Conservation (phyloP, 2,797 vertebrate genomes). For the Poeciliopsis gracilis region DNA sequence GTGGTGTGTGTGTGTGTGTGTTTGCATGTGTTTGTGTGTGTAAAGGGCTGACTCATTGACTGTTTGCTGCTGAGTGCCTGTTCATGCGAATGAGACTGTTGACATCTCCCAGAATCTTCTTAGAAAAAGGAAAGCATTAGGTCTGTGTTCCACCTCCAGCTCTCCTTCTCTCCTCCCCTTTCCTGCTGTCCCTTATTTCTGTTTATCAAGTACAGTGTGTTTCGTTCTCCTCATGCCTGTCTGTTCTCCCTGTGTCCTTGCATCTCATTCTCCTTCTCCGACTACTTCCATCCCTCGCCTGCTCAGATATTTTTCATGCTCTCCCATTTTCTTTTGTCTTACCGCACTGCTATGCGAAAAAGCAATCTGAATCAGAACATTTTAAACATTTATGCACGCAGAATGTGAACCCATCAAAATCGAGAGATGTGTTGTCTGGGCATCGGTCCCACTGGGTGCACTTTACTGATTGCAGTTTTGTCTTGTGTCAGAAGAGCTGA, state of each 20-base stretch:
- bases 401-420: not conserved
- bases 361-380: slow-evolving; percentile 26
- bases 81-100: slow-evolving; percentile 73
- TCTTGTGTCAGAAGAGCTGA: not conserved
- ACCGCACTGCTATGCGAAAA: slow-evolving; percentile 25
- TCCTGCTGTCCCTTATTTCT: slow-evolving; percentile 24
- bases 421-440: not conserved
- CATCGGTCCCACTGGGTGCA: not conserved
- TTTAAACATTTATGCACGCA: not conserved
- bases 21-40: slow-evolving; percentile 14
- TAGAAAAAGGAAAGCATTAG: slow-evolving; percentile 63
- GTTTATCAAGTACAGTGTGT: slow-evolving; percentile 30
- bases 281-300: slow-evolving; percentile 34
- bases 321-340: slow-evolving; percentile 12
- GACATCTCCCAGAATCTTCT: slow-evolving; percentile 61
- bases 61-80: slow-evolving; percentile 60
- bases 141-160: slow-evolving; percentile 41
- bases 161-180: slow-evolving; percentile 25
- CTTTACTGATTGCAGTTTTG: not conserved
- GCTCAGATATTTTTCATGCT: slow-evolving; percentile 10
- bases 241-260: slow-evolving; percentile 3
- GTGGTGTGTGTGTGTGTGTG: slow-evolving; percentile 21
- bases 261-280: slow-evolving; percentile 9
- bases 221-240: slow-evolving; percentile 2
- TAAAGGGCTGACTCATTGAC: slow-evolving; percentile 68